Evolutionary conservation across 2,797 vertebrate species (phyloP).

Genomic region (Pteropus rufus): DNA sequence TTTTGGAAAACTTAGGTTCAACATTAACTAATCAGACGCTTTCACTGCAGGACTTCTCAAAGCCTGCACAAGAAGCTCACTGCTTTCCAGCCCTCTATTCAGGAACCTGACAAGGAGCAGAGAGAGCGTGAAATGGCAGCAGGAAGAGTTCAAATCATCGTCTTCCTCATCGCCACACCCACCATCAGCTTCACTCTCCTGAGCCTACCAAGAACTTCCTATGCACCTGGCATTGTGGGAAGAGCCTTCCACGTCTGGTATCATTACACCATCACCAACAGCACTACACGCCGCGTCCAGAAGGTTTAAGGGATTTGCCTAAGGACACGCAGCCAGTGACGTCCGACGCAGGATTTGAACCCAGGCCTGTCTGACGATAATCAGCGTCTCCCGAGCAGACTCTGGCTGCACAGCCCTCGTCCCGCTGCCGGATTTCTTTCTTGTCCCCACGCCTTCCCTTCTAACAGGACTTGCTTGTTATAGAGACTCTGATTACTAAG

Average conservation of each 20-base stretch:
- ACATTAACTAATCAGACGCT: neutral
- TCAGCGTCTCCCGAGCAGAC: neutral
- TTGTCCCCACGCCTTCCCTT: neutral
- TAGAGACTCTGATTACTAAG: neutral
- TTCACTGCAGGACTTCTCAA: neutral
- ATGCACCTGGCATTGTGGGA: too few relatives aligned
- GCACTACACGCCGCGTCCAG: neutral
- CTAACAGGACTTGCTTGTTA: neutral
- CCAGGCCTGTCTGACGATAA: neutral
- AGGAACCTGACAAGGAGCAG: neutral
- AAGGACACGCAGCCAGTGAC: neutral
- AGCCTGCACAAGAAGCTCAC: neutral
- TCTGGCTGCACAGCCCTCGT: neutral
- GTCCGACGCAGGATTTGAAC: neutral
- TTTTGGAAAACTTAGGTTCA: neutral
- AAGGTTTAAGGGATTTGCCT: neutral
- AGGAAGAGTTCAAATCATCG: neutral
- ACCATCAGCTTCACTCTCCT: neutral
- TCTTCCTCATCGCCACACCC: neutral
- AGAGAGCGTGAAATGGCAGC: neutral
- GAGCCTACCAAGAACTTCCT: neutral
- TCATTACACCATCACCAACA: neutral
- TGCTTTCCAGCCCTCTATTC: neutral
- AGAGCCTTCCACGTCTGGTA: too few relatives aligned
- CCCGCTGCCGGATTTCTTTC: neutral